A percentile compares a stretch with the other conserved stretches of the same genome.
Evolutionary conservation across 2,797 vertebrate genomes (phyloP).

Genomic region (Brachyalestes nurse): DNA sequence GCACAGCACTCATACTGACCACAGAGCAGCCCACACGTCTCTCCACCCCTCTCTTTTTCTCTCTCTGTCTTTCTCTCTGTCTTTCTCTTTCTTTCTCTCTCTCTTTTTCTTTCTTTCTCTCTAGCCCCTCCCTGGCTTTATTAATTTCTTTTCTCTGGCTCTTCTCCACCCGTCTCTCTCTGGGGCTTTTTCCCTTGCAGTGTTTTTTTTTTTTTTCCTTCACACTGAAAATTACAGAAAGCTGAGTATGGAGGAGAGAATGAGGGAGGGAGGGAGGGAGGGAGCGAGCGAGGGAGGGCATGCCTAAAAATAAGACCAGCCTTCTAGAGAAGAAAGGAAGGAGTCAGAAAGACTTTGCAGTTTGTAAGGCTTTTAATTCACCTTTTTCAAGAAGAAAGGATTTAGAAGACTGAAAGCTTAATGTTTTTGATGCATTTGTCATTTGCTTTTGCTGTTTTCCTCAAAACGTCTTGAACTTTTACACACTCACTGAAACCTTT

Average conservation of each 20-base stretch:
- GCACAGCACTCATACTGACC: background rate
- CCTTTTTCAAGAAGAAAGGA: background rate
- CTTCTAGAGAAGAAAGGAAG: slow-evolving; percentile 18
- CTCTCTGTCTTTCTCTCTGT: background rate
- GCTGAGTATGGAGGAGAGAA: slow-evolving; percentile 19
- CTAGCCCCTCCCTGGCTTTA: too few species aligned
- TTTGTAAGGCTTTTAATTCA: slow-evolving; percentile 35
- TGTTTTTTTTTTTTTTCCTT: slow-evolving; percentile 16
- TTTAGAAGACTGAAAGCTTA: background rate
- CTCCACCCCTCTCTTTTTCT: background rate
- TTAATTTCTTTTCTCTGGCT: slow-evolving; percentile 65
- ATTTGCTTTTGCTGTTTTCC: slow-evolving; percentile 10
- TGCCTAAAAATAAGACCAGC: slow-evolving; percentile 43
- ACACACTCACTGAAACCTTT: slow-evolving; percentile 21
- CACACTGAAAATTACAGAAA: slow-evolving; percentile 37
- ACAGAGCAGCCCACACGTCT: background rate
- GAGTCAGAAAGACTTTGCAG: slow-evolving; percentile 14
- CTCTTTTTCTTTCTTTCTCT: slow-evolving; percentile 48
- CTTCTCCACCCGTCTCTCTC: slow-evolving; percentile 20
- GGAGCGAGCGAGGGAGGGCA: background rate
- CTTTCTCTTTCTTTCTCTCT: slow-evolving; percentile 14
- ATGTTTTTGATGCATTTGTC: background rate
- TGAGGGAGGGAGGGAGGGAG: background rate
- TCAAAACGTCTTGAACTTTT: slow-evolving; percentile 10
- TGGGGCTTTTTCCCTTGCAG: background rate